Evolutionary conservation across 1,140 invertebrate species (phyloP).

Genomic region (Pemphigus obesinymphae): DNA sequence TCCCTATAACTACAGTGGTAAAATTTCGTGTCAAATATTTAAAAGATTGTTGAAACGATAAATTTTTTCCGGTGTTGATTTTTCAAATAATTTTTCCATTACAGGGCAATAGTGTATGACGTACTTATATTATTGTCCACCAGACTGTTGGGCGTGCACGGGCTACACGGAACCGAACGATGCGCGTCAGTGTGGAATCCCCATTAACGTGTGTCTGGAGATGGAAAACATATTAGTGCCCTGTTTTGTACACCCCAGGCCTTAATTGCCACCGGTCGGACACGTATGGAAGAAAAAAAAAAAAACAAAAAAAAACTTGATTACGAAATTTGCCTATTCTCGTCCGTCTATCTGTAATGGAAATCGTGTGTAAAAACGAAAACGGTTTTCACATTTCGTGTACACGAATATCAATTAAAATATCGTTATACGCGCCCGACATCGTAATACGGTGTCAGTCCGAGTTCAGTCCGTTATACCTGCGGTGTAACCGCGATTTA

Average conservation of each 20-base stretch:
- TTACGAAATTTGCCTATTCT: neutral
- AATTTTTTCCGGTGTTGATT: too few relatives aligned
- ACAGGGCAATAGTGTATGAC: neutral
- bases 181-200: neutral
- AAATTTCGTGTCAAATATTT: too few relatives aligned
- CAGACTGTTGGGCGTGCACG: neutral
- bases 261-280: neutral
- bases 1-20: too few relatives aligned
- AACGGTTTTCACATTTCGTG: neutral
- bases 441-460: neutral
- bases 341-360: neutral
- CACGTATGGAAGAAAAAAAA: neutral
- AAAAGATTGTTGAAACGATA: too few relatives aligned
- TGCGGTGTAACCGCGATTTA: neutral
- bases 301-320: neutral
- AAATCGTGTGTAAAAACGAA: neutral
- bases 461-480: neutral
- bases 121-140: neutral
- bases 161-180: neutral
- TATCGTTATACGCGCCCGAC: neutral
- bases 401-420: neutral
- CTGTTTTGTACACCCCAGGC: neutral
- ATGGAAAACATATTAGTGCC: neutral
- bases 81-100: neutral
- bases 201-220: neutral